Evolutionary conservation across 2,797 vertebrate genomes (phyloP), one percentile per base, ranked within the genome.

Genomic region (Smutsia temminckii): DNA sequence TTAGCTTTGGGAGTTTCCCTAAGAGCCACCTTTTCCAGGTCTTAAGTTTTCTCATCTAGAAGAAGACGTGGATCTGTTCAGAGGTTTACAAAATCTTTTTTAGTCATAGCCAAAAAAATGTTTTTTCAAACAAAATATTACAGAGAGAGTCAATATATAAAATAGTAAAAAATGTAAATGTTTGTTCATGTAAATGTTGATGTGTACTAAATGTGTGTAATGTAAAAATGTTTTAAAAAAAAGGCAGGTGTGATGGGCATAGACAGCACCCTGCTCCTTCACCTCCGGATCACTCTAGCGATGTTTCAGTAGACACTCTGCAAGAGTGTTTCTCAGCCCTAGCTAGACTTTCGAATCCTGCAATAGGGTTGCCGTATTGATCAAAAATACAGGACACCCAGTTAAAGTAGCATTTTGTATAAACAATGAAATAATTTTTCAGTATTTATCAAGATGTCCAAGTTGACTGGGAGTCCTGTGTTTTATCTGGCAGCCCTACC

Each of bases 371-470:
- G 91, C 13, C 21, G 78, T 68, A 66, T 40, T 40, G 66, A 89
- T 5, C 40, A 69, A 92, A 34, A 94, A 63, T 42, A 53, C 23
- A 95, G 23, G 25, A 86, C 3, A 1, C 49, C 4, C 29, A 79
- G 29, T 89, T 89, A 89, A 94, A 51, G 77, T 80, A 72, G 27
- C 83, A 83, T 89, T 86, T 80, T 72, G 37, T 14, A 59, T 72
- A 59, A 64, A 46, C n/a, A 77, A 69, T 8, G 4, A n/a, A 80
- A 83, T 95, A 25, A 75, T 94, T 72, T 53, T 68, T 64, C 59
- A 87, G 10, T 85, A 23, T 87, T 79, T 86, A 69, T n/a, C n/a
- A n/a, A 71, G 16, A 20, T 42, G 16, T 63, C 63, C 74, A 71
- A 2, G 55, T 86, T 86, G 61, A 61, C n/a, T 34, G 9, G 4